phyloP scores from a whole-genome alignment of 2,113 vertebrate genomes.

The Halichoerus grypus region DNA sequence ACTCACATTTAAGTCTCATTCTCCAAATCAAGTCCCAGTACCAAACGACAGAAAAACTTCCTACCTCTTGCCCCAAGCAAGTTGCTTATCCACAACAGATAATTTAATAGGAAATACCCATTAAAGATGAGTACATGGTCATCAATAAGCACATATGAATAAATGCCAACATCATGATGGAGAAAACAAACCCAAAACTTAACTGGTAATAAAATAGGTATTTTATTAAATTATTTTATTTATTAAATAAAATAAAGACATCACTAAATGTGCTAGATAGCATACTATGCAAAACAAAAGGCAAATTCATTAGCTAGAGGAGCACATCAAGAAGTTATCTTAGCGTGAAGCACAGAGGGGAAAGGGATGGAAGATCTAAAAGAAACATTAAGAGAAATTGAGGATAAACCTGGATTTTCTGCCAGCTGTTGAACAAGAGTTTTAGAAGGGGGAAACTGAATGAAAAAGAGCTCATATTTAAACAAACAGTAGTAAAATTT shows the following conservation, averaged over 20 bases:
- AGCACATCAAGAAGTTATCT: background rate
- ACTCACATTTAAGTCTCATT: background rate
- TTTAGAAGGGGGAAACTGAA: background rate
- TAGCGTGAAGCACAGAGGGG: background rate
- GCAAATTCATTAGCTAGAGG: background rate
- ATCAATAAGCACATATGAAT: background rate
- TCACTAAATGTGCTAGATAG: background rate
- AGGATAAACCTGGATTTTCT: background rate
- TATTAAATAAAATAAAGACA: background rate
- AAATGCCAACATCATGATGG: background rate
- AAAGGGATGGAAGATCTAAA: background rate
- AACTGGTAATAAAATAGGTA: background rate
- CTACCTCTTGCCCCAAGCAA: background rate
- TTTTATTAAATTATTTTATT: too few relatives aligned
- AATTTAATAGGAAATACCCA: background rate
- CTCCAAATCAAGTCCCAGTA: background rate
- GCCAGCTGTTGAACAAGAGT: background rate
- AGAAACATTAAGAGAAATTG: background rate
- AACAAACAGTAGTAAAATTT: background rate
- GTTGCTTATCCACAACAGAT: background rate
- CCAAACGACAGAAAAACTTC: background rate
- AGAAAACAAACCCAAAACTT: conserved; percentile 7
- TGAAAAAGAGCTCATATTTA: background rate
- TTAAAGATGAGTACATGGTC: background rate
- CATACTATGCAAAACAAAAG: background rate